A percentile compares a stretch with the other conserved stretches of the same genome.
Evolutionary conservation across 1,140 invertebrate species (phyloP).

Genomic region (Drosophila chauvacae): DNA sequence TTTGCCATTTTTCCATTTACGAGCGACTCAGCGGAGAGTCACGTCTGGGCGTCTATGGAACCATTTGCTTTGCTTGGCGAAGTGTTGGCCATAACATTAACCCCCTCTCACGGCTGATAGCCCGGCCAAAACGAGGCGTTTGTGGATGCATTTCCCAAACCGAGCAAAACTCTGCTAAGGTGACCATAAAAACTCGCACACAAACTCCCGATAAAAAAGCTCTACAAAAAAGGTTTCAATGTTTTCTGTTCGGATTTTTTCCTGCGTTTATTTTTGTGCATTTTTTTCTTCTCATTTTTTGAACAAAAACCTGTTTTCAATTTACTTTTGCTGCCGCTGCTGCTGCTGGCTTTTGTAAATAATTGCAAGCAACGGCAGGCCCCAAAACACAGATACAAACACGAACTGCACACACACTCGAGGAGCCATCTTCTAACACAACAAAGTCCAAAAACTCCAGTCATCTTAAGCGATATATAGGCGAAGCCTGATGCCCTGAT

Average conservation of each 20-base stretch:
- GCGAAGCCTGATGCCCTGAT: conserved; percentile 18
- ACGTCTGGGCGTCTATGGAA: conserved; percentile 51
- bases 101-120: conserved; percentile 24
- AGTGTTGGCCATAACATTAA: conserved; percentile 36
- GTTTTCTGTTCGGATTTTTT: conserved; percentile 53
- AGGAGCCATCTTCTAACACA: conserved; percentile 35
- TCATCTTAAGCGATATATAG: conserved; percentile 29
- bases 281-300: conserved; percentile 55
- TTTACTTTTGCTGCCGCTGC: conserved; percentile 70
- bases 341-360: conserved; percentile 73
- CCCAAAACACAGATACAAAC: conserved; percentile 57
- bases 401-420: conserved; percentile 20
- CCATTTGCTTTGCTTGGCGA: conserved; percentile 1
- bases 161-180: conserved; percentile 22
- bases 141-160: conserved; percentile 44
- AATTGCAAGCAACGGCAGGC: conserved; percentile 73
- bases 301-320: conserved; percentile 76
- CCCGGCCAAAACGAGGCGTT: conserved; percentile 17
- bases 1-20: conserved; percentile 30
- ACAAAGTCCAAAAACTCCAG: conserved; percentile 54
- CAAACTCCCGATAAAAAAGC: conserved; percentile 55
- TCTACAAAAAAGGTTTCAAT: conserved; percentile 81
- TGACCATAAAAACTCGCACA: conserved; percentile 28
- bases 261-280: background rate
- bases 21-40: conserved; percentile 41